Evolutionary conservation across 2,113 vertebrate genomes (phyloP).

Genomic region (Colossoma macropomum): DNA sequence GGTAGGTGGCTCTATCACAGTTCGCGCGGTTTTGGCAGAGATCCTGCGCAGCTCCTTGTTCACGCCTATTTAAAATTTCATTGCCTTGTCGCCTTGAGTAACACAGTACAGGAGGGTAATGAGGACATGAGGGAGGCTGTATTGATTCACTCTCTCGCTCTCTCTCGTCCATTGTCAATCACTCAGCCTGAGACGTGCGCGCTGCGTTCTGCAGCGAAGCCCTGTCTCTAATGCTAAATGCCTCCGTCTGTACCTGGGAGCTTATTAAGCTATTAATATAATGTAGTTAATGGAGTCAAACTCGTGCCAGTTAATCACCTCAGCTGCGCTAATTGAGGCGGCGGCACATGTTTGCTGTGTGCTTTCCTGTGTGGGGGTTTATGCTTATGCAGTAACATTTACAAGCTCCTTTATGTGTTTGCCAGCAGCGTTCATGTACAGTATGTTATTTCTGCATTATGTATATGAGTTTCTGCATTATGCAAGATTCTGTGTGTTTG

Average conservation of each 20-base stretch:
- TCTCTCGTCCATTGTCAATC: conserved; percentile 43
- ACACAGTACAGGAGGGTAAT: conserved; percentile 39
- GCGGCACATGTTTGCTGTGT: not conserved
- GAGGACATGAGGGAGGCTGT: conserved; percentile 45
- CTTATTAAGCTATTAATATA: conserved; percentile 44
- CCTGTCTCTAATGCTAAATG: conserved; percentile 38
- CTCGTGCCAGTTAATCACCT: conserved; percentile 22
- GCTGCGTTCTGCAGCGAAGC: not conserved
- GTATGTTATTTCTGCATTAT: not conserved
- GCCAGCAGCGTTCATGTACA: not conserved
- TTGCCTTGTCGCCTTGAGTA: conserved; percentile 41
- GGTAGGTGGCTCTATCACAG: conserved; percentile 17
- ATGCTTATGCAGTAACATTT: not conserved
- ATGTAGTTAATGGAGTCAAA: conserved; percentile 20
- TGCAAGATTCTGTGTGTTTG: not conserved
- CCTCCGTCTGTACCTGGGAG: conserved; percentile 32
- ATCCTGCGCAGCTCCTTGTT: conserved; percentile 35
- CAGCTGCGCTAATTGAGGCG: conserved; percentile 17
- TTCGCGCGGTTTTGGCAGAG: conserved; percentile 37
- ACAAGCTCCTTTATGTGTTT: not conserved
- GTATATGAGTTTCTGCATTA: not conserved
- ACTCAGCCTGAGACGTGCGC: conserved; percentile 15
- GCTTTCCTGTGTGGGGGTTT: not conserved
- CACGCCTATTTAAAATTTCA: conserved; percentile 53
- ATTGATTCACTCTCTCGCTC: conserved; percentile 45